Conservation (phyloP, 2,888 invertebrate species). For the Cistogaster globosa region DNA sequence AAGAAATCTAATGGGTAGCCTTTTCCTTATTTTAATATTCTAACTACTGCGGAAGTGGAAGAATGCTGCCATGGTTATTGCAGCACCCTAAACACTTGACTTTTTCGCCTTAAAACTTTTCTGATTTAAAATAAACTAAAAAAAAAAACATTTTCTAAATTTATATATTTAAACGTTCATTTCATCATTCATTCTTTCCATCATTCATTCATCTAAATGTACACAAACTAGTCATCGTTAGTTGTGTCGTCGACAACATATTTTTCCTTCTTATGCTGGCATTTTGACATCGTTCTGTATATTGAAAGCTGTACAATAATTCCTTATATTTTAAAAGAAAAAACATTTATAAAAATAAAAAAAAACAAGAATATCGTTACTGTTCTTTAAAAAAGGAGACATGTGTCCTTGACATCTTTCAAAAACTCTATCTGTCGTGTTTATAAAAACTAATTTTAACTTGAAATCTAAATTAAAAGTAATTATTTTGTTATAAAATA, state of each 20-base stretch:
- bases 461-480: too few species aligned
- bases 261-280: conserved; percentile 53
- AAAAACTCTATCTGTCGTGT: too few species aligned
- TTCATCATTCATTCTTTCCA: background rate
- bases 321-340: conserved; percentile 17
- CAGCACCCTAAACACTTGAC: too few species aligned
- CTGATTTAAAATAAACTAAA: background rate
- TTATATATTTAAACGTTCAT: background rate
- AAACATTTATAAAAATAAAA: conserved; percentile 1
- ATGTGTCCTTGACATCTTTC: too few species aligned
- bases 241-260: conserved; percentile 33
- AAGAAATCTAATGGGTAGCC: too few species aligned
- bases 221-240: conserved; percentile 14
- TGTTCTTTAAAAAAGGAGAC: background rate
- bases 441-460: too few species aligned
- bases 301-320: conserved; percentile 26
- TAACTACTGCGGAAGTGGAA: too few species aligned
- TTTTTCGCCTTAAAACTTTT: too few species aligned
- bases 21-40: too few species aligned
- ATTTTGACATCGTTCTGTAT: conserved; percentile 59
- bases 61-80: too few species aligned
- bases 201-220: conserved; percentile 32
- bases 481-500: too few species aligned
- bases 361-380: conserved; percentile 3
- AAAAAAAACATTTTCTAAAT: background rate